A percentile compares a stretch with the other conserved stretches of the same genome.
phyloP scores from a whole-genome alignment of 2,888 invertebrate genomes.

The Caenorhabditis panamensis region DNA sequence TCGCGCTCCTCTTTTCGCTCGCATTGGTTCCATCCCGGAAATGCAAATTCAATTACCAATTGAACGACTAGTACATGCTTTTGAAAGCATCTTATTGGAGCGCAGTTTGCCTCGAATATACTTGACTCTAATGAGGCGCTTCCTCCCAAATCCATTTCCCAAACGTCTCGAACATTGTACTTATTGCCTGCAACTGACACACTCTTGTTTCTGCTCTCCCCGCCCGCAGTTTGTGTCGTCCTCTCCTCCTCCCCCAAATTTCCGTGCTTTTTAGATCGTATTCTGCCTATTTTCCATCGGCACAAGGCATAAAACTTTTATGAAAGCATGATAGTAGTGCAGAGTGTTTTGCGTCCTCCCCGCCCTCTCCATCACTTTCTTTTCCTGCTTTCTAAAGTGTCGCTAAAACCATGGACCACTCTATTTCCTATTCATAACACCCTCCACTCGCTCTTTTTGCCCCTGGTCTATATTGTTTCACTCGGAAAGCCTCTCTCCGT shows the following conservation, averaged over 20 bases:
- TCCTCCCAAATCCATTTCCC: no score
- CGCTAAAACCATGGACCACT: conserved; percentile 7
- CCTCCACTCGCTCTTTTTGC: conserved; percentile 10
- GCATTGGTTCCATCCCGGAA: no score
- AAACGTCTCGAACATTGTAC: no score
- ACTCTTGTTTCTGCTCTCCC: not conserved
- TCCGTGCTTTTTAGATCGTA: conserved; percentile 6
- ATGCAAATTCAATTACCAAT: no score
- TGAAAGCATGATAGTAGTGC: not conserved
- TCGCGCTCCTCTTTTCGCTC: no score
- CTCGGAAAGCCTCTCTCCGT: not conserved
- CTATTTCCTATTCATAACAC: conserved; percentile 20
- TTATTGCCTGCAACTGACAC: not conserved
- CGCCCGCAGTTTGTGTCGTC: conserved; percentile 29
- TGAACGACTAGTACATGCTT: no score
- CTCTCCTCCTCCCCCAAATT: conserved; percentile 24
- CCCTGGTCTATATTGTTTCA: conserved; percentile 16
- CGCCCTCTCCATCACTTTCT: not conserved
- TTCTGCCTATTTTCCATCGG: conserved; percentile 11
- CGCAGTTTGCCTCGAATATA: no score
- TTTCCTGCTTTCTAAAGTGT: not conserved
- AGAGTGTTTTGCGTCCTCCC: not conserved
- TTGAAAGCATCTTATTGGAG: no score
- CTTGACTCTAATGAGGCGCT: no score
- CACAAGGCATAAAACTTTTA: conserved; percentile 40